phyloP scores from a whole-genome alignment of 2,888 invertebrate species.

The Aphodius granarius region DNA sequence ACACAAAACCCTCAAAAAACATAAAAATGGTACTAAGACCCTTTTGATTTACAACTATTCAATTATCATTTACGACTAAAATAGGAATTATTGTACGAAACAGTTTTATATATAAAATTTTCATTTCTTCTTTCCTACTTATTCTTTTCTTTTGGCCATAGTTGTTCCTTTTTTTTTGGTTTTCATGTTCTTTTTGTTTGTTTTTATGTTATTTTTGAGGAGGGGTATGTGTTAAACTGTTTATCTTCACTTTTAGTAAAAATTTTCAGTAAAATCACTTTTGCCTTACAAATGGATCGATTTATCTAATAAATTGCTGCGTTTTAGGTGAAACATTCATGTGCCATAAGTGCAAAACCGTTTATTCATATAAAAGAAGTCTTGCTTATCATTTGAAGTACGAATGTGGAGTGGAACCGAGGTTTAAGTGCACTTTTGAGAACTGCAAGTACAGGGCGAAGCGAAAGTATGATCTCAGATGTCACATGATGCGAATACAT shows the following conservation, averaged over 20 bases:
- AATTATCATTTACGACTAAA: too few species aligned
- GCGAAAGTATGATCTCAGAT: slow-evolving; percentile 47
- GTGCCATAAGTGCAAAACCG: slow-evolving; percentile 60
- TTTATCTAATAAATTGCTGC: too few species aligned
- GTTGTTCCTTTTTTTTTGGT: too few species aligned
- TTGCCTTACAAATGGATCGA: too few species aligned
- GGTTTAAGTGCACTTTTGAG: slow-evolving; percentile 60
- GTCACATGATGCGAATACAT: slow-evolving; percentile 52
- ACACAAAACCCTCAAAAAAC: too few species aligned
- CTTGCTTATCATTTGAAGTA: slow-evolving; percentile 69
- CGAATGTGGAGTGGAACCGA: slow-evolving; percentile 65
- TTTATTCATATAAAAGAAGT: slow-evolving; percentile 70
- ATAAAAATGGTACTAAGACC: too few species aligned
- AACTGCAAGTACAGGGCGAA: slow-evolving; percentile 25
- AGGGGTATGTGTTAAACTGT: slow-evolving; percentile 1
- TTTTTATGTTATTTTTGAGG: background rate
- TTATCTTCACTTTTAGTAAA: slow-evolving; percentile 58
- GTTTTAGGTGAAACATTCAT: slow-evolving; percentile 16
- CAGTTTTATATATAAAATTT: too few species aligned
- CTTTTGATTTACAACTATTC: too few species aligned
- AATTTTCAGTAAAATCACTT: too few species aligned
- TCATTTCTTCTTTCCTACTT: too few species aligned
- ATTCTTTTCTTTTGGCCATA: too few species aligned
- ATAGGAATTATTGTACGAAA: too few species aligned
- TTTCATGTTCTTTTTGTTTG: background rate